A percentile compares a stretch with the other conserved stretches of the same genome.
Evolutionary conservation across 2,797 vertebrate species (phyloP).

Genomic region (Neopelma chrysocephalum): DNA sequence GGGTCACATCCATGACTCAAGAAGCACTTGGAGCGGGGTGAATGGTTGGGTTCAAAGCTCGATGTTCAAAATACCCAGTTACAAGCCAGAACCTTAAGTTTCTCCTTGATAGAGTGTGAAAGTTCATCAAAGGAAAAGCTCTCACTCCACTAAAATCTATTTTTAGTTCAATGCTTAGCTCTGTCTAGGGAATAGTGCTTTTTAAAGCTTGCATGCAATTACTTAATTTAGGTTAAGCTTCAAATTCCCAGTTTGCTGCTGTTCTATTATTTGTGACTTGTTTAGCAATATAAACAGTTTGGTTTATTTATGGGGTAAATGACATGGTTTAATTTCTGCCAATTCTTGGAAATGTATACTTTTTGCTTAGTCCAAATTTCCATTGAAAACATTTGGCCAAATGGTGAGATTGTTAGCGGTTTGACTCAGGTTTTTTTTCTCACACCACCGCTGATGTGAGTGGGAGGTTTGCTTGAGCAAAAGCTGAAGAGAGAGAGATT

Average conservation of each 20-base stretch:
- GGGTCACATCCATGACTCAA: not conserved
- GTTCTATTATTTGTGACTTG: constrained; percentile 58
- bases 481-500: not conserved
- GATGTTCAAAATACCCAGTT: not conserved
- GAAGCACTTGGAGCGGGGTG: not conserved
- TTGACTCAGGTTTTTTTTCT: not conserved
- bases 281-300: constrained; percentile 54
- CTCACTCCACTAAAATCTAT: constrained; percentile 12
- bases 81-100: not conserved
- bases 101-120: not conserved
- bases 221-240: constrained; percentile 63
- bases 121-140: constrained; percentile 37
- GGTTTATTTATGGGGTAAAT: constrained; percentile 51
- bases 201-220: constrained; percentile 58
- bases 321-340: constrained; percentile 35
- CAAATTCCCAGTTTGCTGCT: constrained; percentile 56
- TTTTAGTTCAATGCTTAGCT: constrained; percentile 44
- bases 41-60: not conserved
- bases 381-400: not conserved
- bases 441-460: not conserved
- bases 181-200: constrained; percentile 33
- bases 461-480: constrained; percentile 13
- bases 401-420: not conserved
- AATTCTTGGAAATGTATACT: constrained; percentile 23
- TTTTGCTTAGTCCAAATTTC: constrained; percentile 18